A percentile compares a stretch with the other conserved stretches of the same genome.
Evolutionary conservation across 1,140 invertebrate genomes (phyloP).

Genomic region (Hirudo medicinalis): DNA sequence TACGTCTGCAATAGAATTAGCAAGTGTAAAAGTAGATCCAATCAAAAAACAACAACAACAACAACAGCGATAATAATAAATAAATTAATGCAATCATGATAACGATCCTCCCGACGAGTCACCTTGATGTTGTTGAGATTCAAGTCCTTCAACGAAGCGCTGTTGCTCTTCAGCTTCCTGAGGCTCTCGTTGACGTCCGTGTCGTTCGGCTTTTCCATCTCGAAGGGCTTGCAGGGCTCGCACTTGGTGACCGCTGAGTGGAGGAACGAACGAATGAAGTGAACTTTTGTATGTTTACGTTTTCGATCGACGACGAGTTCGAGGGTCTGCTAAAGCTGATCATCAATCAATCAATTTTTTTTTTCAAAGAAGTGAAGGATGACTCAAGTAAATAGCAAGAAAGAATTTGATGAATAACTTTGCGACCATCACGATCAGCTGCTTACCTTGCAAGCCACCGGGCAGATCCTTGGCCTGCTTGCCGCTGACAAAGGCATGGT

Average conservation of each 20-base stretch:
- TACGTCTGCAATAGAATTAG: no score
- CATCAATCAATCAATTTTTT: no score
- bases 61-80: conserved; percentile 3
- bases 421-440: no score
- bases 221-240: conserved; percentile 73
- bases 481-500: conserved; percentile 62
- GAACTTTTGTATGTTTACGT: no score
- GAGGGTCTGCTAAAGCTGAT: no score
- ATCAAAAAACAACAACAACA: no score
- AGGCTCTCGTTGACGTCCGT: conserved; percentile 84
- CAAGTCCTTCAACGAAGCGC: conserved; percentile 49
- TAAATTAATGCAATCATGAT: background rate
- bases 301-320: no score
- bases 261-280: background rate
- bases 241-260: conserved; percentile 72
- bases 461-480: conserved; percentile 24
- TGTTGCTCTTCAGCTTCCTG: conserved; percentile 70
- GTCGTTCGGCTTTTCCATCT: conserved; percentile 75
- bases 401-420: no score
- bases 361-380: no score
- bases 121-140: conserved; percentile 42
- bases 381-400: no score
- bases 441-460: conserved; percentile 13
- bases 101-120: background rate
- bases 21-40: no score